A percentile compares a stretch with the other conserved stretches of the same genome.
Evolutionary conservation across 2,888 invertebrate species (phyloP).

Genomic region (Tholera decimalis): DNA sequence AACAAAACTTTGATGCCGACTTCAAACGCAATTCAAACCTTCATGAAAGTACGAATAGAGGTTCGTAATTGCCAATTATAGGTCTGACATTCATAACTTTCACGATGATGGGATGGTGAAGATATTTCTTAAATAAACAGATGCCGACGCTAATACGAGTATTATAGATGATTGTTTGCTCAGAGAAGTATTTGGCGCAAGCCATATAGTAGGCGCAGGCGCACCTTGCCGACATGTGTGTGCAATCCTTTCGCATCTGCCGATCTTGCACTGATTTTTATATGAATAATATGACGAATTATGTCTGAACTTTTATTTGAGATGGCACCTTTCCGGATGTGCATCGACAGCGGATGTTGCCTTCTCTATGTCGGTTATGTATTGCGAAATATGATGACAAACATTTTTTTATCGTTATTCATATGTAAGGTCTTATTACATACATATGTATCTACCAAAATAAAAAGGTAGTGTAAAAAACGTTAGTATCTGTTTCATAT

Average conservation of each 20-base stretch:
- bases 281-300: constrained; percentile 91
- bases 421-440: constrained; percentile 35
- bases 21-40: background rate
- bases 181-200: constrained; percentile 86
- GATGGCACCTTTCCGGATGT: constrained; percentile 90
- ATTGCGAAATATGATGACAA: constrained; percentile 71
- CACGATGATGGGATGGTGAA: constrained; percentile 49
- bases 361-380: constrained; percentile 72
- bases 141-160: constrained; percentile 79
- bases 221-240: constrained; percentile 89
- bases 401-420: constrained; percentile 46
- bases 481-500: constrained; percentile 1
- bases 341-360: constrained; percentile 84
- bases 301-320: constrained; percentile 85
- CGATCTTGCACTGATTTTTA: constrained; percentile 87
- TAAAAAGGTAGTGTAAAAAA: background rate
- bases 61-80: constrained; percentile 8
- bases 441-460: background rate
- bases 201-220: constrained; percentile 80
- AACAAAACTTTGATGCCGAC: background rate
- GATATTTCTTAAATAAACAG: constrained; percentile 74
- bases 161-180: constrained; percentile 77
- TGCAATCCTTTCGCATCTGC: constrained; percentile 90
- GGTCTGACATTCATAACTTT: constrained; percentile 12
- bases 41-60: background rate